phyloP scores from a whole-genome alignment of 1,140 invertebrate genomes.

The Leptinotarsa lineolata region DNA sequence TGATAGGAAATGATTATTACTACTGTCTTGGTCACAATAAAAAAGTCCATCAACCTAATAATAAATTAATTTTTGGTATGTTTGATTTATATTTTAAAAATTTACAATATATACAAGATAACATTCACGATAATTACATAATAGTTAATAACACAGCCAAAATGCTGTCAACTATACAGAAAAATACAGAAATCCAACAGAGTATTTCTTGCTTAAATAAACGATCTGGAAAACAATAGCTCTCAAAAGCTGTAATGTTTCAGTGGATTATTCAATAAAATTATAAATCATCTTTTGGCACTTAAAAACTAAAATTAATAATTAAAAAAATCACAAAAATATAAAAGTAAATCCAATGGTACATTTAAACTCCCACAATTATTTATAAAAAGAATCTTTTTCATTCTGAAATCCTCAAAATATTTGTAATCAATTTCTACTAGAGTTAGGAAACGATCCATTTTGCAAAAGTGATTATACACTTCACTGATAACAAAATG shows the following conservation, averaged over 20 bases:
- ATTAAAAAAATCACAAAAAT: neutral
- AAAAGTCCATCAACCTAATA: constrained; percentile 36
- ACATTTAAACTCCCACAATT: too few relatives aligned
- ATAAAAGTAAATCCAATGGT: neutral
- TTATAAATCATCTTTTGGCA: constrained; percentile 10
- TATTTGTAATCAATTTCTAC: too few relatives aligned
- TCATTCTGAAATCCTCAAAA: too few relatives aligned
- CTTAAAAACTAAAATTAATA: constrained; percentile 15
- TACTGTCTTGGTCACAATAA: constrained; percentile 30
- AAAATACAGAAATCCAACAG: constrained; percentile 37
- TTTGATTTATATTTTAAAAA: constrained; percentile 37
- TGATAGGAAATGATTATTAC: neutral
- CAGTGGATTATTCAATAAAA: constrained; percentile 12
- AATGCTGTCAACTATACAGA: constrained; percentile 44
- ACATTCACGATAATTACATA: constrained; percentile 35
- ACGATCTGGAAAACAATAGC: neutral
- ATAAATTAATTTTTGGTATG: constrained; percentile 47
- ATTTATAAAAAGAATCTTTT: too few relatives aligned
- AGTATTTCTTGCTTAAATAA: constrained; percentile 26
- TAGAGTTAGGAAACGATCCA: neutral
- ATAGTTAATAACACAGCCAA: constrained; percentile 42
- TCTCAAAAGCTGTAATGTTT: neutral
- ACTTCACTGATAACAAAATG: neutral
- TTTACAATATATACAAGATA: constrained; percentile 47
- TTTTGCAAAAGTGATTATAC: neutral